phyloP scores from a whole-genome alignment of 1,140 invertebrate species.

The Eriocheir sinensis region DNA sequence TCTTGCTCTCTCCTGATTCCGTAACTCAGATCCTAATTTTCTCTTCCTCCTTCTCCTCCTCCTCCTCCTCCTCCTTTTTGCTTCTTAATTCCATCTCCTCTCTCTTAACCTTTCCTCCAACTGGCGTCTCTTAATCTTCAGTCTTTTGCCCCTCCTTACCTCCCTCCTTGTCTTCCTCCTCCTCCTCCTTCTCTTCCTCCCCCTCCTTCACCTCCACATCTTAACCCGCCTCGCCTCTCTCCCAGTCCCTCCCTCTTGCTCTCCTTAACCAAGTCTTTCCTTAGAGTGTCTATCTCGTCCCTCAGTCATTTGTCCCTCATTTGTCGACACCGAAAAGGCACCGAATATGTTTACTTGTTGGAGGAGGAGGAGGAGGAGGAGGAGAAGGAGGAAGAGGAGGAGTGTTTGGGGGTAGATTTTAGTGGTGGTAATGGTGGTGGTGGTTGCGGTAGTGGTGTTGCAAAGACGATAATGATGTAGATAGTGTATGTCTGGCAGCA shows the following conservation, averaged over 20 bases:
- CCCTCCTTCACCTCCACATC: no score
- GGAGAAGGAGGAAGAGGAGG: not conserved
- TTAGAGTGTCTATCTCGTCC: not conserved
- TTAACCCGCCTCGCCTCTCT: no score
- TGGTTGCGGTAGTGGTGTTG: not conserved
- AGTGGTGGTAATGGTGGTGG: not conserved
- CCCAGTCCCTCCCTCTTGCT: no score
- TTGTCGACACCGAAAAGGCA: not conserved
- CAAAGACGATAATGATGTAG: not conserved
- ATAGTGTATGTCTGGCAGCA: not conserved
- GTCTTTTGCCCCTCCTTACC: not conserved
- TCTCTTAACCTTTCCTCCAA: no score
- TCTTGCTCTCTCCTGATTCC: no score
- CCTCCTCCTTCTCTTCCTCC: no score
- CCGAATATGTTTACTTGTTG: not conserved
- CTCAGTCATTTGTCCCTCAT: not conserved
- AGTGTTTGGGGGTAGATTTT: not conserved
- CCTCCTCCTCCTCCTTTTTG: not conserved
- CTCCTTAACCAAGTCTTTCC: no score
- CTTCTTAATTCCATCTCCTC: no score
- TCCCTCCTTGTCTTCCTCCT: not conserved
- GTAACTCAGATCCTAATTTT: no score
- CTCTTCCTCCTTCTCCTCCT: not conserved
- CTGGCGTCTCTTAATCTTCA: no score
- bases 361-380: not conserved